phyloP scores from a whole-genome alignment of 1,140 invertebrate genomes.

The Drosophila micromelanica region DNA sequence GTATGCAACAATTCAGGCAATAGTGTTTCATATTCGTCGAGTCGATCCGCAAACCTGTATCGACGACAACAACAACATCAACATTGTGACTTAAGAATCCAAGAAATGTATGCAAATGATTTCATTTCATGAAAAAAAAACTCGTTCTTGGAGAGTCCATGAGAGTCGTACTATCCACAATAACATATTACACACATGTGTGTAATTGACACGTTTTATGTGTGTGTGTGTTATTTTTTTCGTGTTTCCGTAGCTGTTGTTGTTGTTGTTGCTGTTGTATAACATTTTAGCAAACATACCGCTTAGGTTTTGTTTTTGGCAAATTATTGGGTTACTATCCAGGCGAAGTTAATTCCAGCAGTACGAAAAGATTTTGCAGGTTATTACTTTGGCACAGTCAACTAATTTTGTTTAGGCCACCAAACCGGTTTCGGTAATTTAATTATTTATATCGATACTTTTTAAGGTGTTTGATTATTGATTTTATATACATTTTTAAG shows the following conservation, averaged over 20 bases:
- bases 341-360: slow-evolving; percentile 46
- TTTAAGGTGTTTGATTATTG: slow-evolving; percentile 2
- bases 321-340: slow-evolving; percentile 44
- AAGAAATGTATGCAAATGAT: slow-evolving; percentile 72
- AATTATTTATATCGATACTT: slow-evolving; percentile 6
- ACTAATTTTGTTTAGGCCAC: slow-evolving; percentile 20
- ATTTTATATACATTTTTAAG: slow-evolving; percentile 16
- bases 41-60: slow-evolving; percentile 28
- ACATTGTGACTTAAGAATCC: slow-evolving; percentile 24
- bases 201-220: slow-evolving; percentile 9
- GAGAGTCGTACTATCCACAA: slow-evolving; percentile 19
- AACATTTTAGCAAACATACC: slow-evolving; percentile 62
- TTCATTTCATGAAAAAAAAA: slow-evolving; percentile 45
- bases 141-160: slow-evolving; percentile 48
- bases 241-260: slow-evolving; percentile 21
- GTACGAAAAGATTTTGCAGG: slow-evolving; percentile 24
- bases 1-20: slow-evolving; percentile 22
- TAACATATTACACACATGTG: neutral
- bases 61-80: slow-evolving; percentile 11
- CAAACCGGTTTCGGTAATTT: slow-evolving; percentile 7
- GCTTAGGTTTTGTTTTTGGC: slow-evolving; percentile 41
- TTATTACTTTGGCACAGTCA: slow-evolving; percentile 27
- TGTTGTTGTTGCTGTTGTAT: slow-evolving; percentile 7
- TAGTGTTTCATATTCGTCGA: slow-evolving; percentile 20
- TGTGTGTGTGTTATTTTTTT: too few species aligned